phyloP scores from a whole-genome alignment of 2,797 vertebrate species.

The Bovichtus diacanthus region DNA sequence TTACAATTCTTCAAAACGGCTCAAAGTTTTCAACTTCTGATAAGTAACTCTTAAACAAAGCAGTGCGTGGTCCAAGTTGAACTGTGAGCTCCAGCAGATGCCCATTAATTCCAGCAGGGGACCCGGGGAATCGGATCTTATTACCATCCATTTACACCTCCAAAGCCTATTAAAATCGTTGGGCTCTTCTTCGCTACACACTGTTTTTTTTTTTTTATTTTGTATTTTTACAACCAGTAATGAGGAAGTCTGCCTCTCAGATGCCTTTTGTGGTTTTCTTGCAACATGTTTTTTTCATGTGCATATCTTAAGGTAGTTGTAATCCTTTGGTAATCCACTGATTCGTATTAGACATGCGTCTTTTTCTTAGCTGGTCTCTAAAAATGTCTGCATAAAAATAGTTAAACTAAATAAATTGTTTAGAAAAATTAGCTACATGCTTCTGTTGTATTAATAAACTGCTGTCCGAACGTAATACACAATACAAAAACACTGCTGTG shows the following conservation, averaged over 20 bases:
- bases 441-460: not conserved
- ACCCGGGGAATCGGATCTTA: slow-evolving; percentile 59
- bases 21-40: slow-evolving; percentile 53
- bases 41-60: slow-evolving; percentile 70
- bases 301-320: slow-evolving; percentile 43
- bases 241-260: slow-evolving; percentile 47
- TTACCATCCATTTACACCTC: slow-evolving; percentile 72
- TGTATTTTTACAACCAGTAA: slow-evolving; percentile 47
- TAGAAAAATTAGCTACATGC: not conserved
- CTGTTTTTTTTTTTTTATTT: not conserved
- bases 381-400: slow-evolving; percentile 1
- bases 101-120: slow-evolving; percentile 71
- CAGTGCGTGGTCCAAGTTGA: slow-evolving; percentile 55
- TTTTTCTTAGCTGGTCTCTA: slow-evolving; percentile 6
- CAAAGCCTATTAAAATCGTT: slow-evolving; percentile 71
- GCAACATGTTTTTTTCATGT: slow-evolving; percentile 32
- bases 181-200: slow-evolving; percentile 47
- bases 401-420: not conserved
- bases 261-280: slow-evolving; percentile 42
- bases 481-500: not conserved
- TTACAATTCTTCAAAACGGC: slow-evolving; percentile 39
- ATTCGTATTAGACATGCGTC: slow-evolving; percentile 43
- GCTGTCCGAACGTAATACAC: not conserved
- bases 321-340: slow-evolving; percentile 44
- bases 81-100: slow-evolving; percentile 66